Evolutionary conservation across 2,797 vertebrate genomes (phyloP).

Genomic region (Acrocephalus scirpaceus): DNA sequence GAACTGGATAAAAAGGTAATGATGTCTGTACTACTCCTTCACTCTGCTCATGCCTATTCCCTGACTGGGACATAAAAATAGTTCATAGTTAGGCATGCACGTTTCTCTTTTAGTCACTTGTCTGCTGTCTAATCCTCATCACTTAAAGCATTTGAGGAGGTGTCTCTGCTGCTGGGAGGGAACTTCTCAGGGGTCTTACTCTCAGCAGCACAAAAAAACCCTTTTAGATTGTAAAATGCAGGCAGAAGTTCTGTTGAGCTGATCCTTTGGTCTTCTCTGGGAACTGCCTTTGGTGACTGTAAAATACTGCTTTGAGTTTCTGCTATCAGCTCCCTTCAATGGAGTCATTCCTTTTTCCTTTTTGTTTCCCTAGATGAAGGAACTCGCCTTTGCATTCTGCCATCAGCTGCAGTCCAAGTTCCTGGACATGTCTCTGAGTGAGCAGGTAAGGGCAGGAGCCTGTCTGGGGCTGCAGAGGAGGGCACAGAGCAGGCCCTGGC

Average conservation of each 20-base stretch:
- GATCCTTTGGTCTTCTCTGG: not conserved
- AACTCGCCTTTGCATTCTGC: conserved; percentile 87
- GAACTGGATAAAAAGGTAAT: conserved; percentile 88
- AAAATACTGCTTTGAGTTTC: not conserved
- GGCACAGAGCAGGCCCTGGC: not conserved
- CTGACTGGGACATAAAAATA: not conserved
- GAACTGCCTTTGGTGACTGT: not conserved
- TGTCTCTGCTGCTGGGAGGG: not conserved
- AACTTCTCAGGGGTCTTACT: not conserved
- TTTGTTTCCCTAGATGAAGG: conserved; percentile 84
- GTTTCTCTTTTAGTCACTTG: not conserved
- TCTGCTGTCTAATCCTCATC: not conserved
- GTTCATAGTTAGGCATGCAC: not conserved
- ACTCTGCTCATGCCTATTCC: not conserved
- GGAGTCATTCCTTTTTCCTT: not conserved
- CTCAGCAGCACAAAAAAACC: not conserved
- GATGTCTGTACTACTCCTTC: not conserved
- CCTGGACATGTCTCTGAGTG: conserved; percentile 86
- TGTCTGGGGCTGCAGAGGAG: not conserved
- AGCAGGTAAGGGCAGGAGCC: conserved; percentile 84
- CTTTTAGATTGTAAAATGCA: not conserved
- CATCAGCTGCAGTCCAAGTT: conserved; percentile 94
- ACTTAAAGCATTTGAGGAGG: not conserved
- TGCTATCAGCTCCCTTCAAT: not conserved
- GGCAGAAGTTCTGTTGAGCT: not conserved